Evolutionary conservation across 2,797 vertebrate genomes (phyloP), one percentile per base, ranked within the genome.

Genomic region (Sphaeramia orbicularis): DNA sequence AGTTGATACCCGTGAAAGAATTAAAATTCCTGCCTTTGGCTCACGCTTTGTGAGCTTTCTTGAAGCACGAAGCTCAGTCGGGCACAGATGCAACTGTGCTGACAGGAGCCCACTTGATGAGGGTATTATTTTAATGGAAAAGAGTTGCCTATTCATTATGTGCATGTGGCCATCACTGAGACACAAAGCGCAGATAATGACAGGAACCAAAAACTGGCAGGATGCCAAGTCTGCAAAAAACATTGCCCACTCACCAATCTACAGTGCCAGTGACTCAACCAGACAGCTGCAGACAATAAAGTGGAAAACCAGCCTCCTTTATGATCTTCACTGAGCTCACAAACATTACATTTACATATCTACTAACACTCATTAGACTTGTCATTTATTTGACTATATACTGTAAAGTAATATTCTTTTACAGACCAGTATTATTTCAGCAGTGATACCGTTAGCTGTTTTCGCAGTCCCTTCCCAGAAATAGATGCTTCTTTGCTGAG

Each of bases 71-170:
- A 67, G 69, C 80, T 68, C 32, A 16, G 76, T 45, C 53, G 67
- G 87, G 80, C 83, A 82, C 65, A 70, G 60, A 81, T 77, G 64
- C 63, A 72, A 55, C 71, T 74, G 27, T 53, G 58, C 81, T 88
- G 87, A 87, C 87, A 86, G 81, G 78, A 86, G 74, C 69, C 65
- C 82, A 70, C 81, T 88, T 79, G 83, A 92, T 89, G 89, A 87
- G 85, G 87, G 82, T 93, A 90, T 93, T 92, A 87, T 89, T 93
- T 94, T 91, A 91, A 94, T 90, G 82, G 83, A 78, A 91, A 90
- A 79, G 78, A 86, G 83, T 79, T 68, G 82, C 76, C 87, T 87
- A 90, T 93, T 93, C 86, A 91, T 91, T 83, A 80, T 59, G 55
- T 78, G 78, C 76, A 89, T 85, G 85, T 53, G 81, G 87, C 81